Percentiles rank a stretch among this genome's conserved stretches.
Evolutionary conservation across 2,113 vertebrate genomes (phyloP).

Genomic region (Arvicanthis niloticus): DNA sequence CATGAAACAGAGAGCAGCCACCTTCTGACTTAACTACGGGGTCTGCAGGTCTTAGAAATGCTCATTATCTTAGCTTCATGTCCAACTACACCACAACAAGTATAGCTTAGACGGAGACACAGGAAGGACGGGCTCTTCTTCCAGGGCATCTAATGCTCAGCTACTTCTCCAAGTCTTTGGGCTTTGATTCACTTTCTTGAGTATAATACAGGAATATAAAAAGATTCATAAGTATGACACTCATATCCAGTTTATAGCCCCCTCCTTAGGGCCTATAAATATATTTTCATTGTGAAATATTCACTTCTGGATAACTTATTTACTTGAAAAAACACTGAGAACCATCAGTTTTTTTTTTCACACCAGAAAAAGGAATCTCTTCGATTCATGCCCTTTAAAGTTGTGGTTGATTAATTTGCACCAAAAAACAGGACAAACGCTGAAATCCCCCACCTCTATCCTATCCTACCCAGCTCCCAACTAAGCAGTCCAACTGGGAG

Average conservation of each 20-base stretch:
- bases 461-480: not conserved
- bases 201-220: not conserved
- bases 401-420: not conserved
- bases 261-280: not conserved
- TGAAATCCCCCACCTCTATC: not conserved
- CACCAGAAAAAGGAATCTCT: not conserved
- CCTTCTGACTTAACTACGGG: slow-evolving; percentile 8
- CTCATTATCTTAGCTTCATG: slow-evolving; percentile 1
- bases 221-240: not conserved
- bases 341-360: not conserved
- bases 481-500: not conserved
- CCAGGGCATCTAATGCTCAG: too few relatives aligned
- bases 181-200: slow-evolving; percentile 23
- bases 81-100: slow-evolving; percentile 1
- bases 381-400: not conserved
- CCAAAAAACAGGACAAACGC: not conserved
- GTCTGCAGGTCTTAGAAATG: not conserved
- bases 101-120: slow-evolving; percentile 35
- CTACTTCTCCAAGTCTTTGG: not conserved
- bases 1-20: not conserved
- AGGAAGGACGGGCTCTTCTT: not conserved
- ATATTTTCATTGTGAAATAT: not conserved
- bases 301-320: slow-evolving; percentile 25
- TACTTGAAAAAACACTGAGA: slow-evolving; percentile 26
- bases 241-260: slow-evolving; percentile 13